A percentile compares a stretch with the other conserved stretches of the same genome.
Evolutionary conservation across 1,140 invertebrate species (phyloP).

Genomic region (Rhizoglyphus robini): DNA sequence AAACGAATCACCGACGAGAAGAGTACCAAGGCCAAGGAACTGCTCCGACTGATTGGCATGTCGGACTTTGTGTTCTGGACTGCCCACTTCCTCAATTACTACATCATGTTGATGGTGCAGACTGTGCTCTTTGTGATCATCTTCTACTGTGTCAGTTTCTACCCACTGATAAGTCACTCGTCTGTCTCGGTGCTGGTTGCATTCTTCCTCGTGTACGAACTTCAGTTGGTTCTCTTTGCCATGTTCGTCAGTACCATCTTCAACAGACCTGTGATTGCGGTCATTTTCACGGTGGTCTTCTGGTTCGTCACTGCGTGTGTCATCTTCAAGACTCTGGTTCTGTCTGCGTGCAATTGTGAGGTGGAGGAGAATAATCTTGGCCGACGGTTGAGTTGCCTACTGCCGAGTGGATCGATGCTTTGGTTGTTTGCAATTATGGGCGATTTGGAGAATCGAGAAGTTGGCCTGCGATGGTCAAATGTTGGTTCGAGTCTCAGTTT

Average conservation of each 20-base stretch:
- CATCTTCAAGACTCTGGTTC: slow-evolving; percentile 21
- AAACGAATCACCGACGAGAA: slow-evolving; percentile 22
- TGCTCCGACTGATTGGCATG: slow-evolving; percentile 50
- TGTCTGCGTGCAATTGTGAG: neutral
- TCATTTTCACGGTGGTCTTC: slow-evolving; percentile 22
- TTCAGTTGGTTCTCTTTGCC: slow-evolving; percentile 1
- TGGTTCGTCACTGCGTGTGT: slow-evolving; percentile 25
- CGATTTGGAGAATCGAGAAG: slow-evolving; percentile 26
- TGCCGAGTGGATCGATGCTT: slow-evolving; percentile 4
- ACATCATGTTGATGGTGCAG: slow-evolving; percentile 40
- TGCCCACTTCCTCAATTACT: slow-evolving; percentile 45
- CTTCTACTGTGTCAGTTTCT: neutral
- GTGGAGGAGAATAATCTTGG: neutral
- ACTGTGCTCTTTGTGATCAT: slow-evolving; percentile 34
- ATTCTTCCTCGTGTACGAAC: neutral
- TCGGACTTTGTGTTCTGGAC: slow-evolving; percentile 44
- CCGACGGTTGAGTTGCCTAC: slow-evolving; percentile 15
- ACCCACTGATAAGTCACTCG: slow-evolving; percentile 10
- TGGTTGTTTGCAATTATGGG: slow-evolving; percentile 19
- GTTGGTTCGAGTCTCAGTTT: slow-evolving; percentile 24
- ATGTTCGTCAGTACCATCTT: slow-evolving; percentile 14
- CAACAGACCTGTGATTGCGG: slow-evolving; percentile 10
- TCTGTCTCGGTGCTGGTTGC: neutral
- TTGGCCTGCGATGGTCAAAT: too few species aligned
- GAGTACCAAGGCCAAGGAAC: slow-evolving; percentile 31